These are phyloP conservation scores for Eleginops maclovinus DNA, from an alignment of 2,113 vertebrate species.

Conservation along the genomic window DNA sequence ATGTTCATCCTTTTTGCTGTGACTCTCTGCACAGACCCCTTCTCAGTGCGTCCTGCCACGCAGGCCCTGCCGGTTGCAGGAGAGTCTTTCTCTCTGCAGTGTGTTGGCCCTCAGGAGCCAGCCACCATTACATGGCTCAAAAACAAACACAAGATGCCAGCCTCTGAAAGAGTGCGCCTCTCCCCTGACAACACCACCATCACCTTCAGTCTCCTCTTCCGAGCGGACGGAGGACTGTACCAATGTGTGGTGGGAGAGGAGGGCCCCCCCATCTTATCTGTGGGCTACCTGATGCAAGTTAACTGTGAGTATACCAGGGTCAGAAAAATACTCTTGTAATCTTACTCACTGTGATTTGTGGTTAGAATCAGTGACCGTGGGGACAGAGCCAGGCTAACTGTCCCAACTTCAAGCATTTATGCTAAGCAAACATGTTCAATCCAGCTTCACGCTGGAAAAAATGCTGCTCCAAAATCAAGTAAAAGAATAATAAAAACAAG, in stretches of 20 bases:
- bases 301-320: conserved; percentile 6
- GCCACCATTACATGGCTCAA: conserved; percentile 41
- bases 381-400: not conserved
- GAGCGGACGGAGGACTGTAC: not conserved
- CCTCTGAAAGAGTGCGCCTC: not conserved
- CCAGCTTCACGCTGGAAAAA: no score
- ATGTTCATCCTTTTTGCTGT: not conserved
- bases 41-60: conserved; percentile 34
- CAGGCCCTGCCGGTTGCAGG: conserved; percentile 11
- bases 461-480: no score
- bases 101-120: conserved; percentile 34
- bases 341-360: not conserved
- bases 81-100: conserved; percentile 35
- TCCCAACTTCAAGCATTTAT: no score
- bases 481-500: no score
- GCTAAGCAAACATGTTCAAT: no score
- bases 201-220: conserved; percentile 1
- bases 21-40: conserved; percentile 30
- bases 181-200: conserved; percentile 1
- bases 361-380: not conserved
- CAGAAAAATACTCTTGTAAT: not conserved
- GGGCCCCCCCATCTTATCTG: conserved; percentile 3
- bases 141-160: not conserved
- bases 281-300: conserved; percentile 14
- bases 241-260: not conserved